Evolutionary conservation across 2,113 vertebrate species (phyloP), one percentile per base, ranked within the genome.

Genomic region (Platysteira castanea): DNA sequence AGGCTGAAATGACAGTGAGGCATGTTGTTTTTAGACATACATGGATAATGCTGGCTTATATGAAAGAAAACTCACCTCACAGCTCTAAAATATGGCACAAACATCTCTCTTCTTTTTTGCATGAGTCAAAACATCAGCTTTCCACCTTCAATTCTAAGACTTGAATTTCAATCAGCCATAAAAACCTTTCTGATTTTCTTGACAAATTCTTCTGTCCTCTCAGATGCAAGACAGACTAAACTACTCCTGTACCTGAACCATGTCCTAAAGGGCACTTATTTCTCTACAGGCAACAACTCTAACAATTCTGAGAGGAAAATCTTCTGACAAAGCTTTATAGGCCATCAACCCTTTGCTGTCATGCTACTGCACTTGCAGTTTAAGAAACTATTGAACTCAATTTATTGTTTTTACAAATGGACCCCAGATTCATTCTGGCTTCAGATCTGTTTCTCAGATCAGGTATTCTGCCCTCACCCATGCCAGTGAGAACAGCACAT

Each of bases 1-100:
- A 69, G 89, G 42, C 80, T 96, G 91, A 95, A 96, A 97, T 93
- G 93, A 97, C 97, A 97, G 95, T 10, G 53, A 95, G 91, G 95
- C 52, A 76, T 69, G 89, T 89, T 96, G 95, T 93, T 97, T 95
- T 77, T 74, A 95, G 67, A 97, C 97, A 96, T 95, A 96, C 87
- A 95, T 60, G 85, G 92, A 94, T 92, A 96, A 92, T 84, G 50
- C 85, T 93, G 84, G 52, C 76, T 96, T 76, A 81, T 83, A 30
- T 53, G 64, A 75, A 90, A 49, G 33, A n/a, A 88, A 97, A 70
- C 39, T 87, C 70, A 30, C 75, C 57, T 95, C 31, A 3, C n/a
- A 21, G 67, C 73, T 95, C 77, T 74, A 79, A 95, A 95, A 94
- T 44, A 84, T 46, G 70, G 69, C 69, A 87, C 78, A 96, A 97